These are phyloP conservation scores for Drosophila pseudotalamancana DNA, from an alignment of 2,888 invertebrate species.

Conservation along the genomic window DNA sequence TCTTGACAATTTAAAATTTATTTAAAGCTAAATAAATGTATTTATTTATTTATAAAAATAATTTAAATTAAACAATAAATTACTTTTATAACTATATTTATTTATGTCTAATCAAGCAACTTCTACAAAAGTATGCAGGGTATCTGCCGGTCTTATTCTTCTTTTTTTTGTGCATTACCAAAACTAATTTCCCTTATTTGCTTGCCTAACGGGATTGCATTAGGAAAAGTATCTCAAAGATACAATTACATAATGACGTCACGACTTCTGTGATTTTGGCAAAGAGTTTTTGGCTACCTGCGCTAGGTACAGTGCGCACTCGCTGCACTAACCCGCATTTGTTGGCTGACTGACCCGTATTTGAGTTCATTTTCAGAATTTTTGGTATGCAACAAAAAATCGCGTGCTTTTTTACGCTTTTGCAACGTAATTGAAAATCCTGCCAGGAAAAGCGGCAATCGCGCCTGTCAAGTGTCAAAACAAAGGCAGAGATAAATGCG, in stretches of 20 bases:
- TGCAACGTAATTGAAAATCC: constrained; percentile 60
- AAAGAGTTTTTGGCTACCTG: not conserved
- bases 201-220: constrained; percentile 4
- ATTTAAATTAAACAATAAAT: no score
- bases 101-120: no score
- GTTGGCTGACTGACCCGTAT: constrained; percentile 9
- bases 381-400: constrained; percentile 13
- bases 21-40: no score
- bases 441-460: constrained; percentile 45
- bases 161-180: not conserved
- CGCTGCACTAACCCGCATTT: constrained; percentile 17
- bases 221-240: constrained; percentile 1
- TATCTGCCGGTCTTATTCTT: not conserved
- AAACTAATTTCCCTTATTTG: constrained; percentile 14
- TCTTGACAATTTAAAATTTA: no score
- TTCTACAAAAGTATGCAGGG: not conserved
- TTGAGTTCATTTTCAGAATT: constrained; percentile 37
- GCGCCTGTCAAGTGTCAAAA: constrained; percentile 58
- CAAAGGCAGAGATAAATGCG: constrained; percentile 34
- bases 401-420: constrained; percentile 27
- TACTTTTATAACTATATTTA: no score
- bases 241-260: constrained; percentile 4
- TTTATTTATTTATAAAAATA: no score
- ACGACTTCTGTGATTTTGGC: not conserved
- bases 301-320: not conserved